Base-by-base conservation (phyloP, 2,113 vertebrate genomes). In the Scopus umbretta region DNA sequence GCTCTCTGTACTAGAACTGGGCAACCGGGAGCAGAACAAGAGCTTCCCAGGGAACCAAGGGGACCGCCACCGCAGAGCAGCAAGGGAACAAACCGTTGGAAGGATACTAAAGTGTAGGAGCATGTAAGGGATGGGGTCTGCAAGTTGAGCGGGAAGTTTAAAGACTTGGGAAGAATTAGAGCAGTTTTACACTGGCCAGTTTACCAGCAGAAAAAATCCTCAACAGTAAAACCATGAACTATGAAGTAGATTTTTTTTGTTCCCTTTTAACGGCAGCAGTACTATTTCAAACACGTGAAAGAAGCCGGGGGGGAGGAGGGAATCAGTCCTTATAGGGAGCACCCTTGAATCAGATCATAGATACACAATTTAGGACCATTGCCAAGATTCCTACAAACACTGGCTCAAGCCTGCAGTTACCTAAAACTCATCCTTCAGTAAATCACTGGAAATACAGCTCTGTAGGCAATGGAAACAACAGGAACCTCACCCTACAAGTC, bases 251-350 rank as follows among this genome's bases (percentile, higher is more conserved):
- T 42, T 87, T 9, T 52, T 45, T 45, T 86, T 47, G n/a, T 52
- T 76, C 86, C 20, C 75, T 92, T 82, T 68, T 88, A 92, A 88
- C 68, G 25, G 63, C 90, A 96, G 75, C 42, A 70, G 45, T 65
- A 61, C 61, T 80, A 91, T 92, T 94, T 83, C 58, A 80, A 72
- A 80, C 53, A 86, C 71, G 47, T 73, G 73, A 93, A 80, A 90
- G 72, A 84, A 68, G 79, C 50, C 32, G 86, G 76, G 40, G n/a
- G n/a, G n/a, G n/a, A n/a, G n/a, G 40, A 42, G 40, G 40, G 40
- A 70, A 71, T 26, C n/a, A 93, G 82, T 88, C 91, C 94, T 88
- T 95, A 90, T 63, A 95, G 67, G 86, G 90, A 93, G 63, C 63
- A 90, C 20, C 85, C 86, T 80, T 90, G 81, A 93, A 90, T 52